These are phyloP conservation scores for Ctenochaetus hawaiiensis DNA, from an alignment of 2,797 vertebrate genomes.

Conservation along the genomic window DNA sequence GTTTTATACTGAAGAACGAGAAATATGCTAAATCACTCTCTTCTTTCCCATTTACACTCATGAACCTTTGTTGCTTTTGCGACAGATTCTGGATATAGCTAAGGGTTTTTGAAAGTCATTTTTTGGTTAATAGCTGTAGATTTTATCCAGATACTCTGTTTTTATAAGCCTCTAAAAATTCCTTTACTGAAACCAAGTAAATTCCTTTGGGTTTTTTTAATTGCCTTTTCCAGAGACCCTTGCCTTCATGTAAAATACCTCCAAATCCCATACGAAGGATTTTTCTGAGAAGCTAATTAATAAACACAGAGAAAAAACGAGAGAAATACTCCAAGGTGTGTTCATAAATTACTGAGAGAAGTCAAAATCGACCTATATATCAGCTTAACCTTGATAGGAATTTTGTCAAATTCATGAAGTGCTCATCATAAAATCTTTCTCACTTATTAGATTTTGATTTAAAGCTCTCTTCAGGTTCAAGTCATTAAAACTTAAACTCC, in stretches of 20 bases:
- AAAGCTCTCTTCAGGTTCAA: background rate
- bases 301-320: background rate
- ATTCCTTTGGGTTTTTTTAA: background rate
- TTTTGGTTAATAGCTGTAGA: slow-evolving; percentile 15
- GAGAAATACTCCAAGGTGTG: background rate
- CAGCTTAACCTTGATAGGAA: background rate
- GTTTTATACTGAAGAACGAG: slow-evolving; percentile 5
- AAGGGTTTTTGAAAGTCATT: slow-evolving; percentile 41
- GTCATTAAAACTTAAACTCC: background rate
- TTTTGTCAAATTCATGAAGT: no score
- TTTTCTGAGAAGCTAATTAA: background rate
- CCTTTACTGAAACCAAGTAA: background rate
- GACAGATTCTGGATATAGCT: background rate
- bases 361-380: background rate
- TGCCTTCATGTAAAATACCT: background rate
- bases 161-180: slow-evolving; percentile 48
- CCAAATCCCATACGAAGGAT: background rate
- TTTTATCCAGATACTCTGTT: slow-evolving; percentile 27
- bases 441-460: slow-evolving; percentile 6
- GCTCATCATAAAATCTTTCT: background rate
- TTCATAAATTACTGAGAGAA: background rate
- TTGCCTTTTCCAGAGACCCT: background rate
- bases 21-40: slow-evolving; percentile 13
- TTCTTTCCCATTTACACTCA: slow-evolving; percentile 1
- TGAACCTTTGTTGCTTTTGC: slow-evolving; percentile 11